Conservation (phyloP, 1,140 invertebrate genomes). For the Ostrea edulis region DNA sequence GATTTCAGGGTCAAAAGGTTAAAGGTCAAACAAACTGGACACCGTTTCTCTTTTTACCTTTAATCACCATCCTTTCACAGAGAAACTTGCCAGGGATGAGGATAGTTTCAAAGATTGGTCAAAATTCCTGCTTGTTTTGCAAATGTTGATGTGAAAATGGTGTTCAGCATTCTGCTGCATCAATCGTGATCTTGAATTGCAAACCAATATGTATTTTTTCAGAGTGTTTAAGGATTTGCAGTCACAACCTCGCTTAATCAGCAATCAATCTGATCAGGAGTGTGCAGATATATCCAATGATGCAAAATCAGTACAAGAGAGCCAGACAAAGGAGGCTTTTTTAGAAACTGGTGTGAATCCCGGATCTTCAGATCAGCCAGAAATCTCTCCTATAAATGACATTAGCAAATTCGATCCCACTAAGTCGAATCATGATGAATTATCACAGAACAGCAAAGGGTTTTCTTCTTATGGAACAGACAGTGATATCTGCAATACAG, state of each 20-base stretch:
- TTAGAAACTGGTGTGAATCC: background rate
- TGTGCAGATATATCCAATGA: background rate
- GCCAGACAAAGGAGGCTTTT: background rate
- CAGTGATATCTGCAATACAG: background rate
- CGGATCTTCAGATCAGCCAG: background rate
- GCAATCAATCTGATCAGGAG: background rate
- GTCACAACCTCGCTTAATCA: background rate
- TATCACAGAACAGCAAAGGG: background rate
- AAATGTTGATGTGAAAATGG: no score
- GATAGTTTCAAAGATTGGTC: no score
- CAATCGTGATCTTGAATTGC: background rate
- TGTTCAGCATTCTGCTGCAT: background rate
- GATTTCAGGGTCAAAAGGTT: no score
- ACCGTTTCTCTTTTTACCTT: no score
- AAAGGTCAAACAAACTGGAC: no score
- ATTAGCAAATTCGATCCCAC: background rate
- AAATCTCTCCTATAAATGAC: background rate
- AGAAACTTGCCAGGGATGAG: no score
- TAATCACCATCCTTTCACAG: no score
- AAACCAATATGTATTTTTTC: background rate
- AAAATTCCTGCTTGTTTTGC: no score
- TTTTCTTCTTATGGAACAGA: background rate
- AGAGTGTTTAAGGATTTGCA: constrained; percentile 1
- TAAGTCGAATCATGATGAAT: background rate
- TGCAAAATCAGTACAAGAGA: background rate